phyloP scores from a whole-genome alignment of 2,113 vertebrate genomes.

The Nasalis larvatus region DNA sequence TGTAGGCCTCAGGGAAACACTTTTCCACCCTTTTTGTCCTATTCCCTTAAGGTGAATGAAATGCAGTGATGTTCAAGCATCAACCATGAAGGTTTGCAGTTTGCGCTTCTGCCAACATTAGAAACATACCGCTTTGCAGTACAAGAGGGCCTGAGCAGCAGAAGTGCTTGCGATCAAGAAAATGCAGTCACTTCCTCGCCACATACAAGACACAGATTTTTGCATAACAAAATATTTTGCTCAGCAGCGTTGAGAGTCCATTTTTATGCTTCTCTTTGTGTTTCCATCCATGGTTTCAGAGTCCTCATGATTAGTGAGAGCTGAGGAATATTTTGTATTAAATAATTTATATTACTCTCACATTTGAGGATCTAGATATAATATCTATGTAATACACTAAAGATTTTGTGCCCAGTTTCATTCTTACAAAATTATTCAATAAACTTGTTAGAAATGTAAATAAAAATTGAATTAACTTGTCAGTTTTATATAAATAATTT shows the following conservation, averaged over 20 bases:
- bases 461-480: not conserved
- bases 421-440: not conserved
- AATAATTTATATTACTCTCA: not conserved
- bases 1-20: not conserved
- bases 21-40: not conserved
- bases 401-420: not conserved
- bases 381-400: not conserved
- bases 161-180: not conserved
- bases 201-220: not conserved
- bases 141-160: not conserved
- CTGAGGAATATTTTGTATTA: not conserved
- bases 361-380: not conserved
- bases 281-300: not conserved
- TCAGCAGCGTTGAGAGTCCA: not conserved
- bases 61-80: not conserved
- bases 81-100: not conserved
- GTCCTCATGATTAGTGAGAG: not conserved
- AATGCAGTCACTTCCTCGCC: not conserved
- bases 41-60: not conserved
- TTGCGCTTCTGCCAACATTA: no score
- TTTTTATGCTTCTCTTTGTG: not conserved
- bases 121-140: not conserved
- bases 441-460: not conserved
- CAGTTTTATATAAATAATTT: constrained; percentile 32
- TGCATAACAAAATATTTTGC: not conserved